Evolutionary conservation across 1,140 invertebrate genomes (phyloP).

Genomic region (Macrobrachium rosenbergii): DNA sequence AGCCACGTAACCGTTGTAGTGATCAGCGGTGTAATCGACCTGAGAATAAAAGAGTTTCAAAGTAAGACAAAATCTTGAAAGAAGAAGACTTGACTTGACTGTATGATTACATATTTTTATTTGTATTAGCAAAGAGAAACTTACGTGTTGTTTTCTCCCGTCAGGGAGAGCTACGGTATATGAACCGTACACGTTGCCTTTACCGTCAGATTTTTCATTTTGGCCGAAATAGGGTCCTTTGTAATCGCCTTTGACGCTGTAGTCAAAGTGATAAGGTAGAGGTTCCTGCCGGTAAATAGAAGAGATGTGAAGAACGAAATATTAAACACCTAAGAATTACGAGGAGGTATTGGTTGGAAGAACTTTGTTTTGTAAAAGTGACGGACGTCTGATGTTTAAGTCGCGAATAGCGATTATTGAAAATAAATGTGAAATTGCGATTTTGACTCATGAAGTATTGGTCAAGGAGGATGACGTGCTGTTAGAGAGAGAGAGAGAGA

Average conservation of each 20-base stretch:
- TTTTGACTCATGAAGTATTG: too few relatives aligned
- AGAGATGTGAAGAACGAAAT: neutral
- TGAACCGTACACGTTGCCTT: constrained; percentile 23
- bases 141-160: constrained; percentile 29
- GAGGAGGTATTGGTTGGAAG: neutral
- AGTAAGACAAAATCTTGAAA: neutral
- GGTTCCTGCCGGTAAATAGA: neutral
- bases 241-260: constrained; percentile 42
- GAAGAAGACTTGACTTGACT: neutral
- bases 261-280: constrained; percentile 26
- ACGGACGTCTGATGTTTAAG: too few relatives aligned
- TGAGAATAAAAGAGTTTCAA: constrained; percentile 3
- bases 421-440: too few relatives aligned
- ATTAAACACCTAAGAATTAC: neutral
- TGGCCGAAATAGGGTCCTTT: constrained; percentile 34
- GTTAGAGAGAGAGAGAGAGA: too few relatives aligned
- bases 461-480: too few relatives aligned
- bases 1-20: constrained; percentile 39
- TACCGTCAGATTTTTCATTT: constrained; percentile 27
- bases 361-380: too few relatives aligned
- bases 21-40: constrained; percentile 40
- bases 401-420: too few relatives aligned
- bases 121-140: neutral
- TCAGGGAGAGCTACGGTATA: constrained; percentile 36
- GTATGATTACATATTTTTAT: neutral